Percentiles rank a stretch among this genome's conserved stretches.
These are phyloP conservation scores for Cyrtonyx montezumae DNA, from an alignment of 2,113 vertebrate species.

Conservation along the genomic window DNA sequence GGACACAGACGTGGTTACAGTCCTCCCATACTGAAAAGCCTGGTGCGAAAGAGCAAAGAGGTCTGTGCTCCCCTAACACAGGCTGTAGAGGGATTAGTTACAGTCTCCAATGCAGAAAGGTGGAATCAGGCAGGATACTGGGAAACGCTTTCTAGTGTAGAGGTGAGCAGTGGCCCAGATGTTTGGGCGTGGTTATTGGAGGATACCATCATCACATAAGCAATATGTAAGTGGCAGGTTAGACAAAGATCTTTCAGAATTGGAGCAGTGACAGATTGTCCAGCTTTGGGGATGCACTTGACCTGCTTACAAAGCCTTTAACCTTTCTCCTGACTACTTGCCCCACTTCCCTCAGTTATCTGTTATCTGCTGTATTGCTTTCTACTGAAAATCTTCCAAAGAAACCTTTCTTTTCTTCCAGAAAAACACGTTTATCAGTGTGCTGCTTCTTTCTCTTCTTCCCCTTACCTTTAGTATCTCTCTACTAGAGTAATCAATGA, in stretches of 20 bases:
- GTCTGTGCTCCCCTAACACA: neutral
- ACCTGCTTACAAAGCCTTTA: neutral
- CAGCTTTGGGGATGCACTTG: neutral
- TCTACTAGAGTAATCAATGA: neutral
- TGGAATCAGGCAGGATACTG: neutral
- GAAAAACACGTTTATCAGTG: neutral
- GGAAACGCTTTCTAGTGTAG: neutral
- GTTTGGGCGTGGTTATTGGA: neutral
- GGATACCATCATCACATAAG: neutral
- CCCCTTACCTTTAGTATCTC: neutral
- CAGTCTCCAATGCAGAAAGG: neutral
- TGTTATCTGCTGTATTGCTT: neutral
- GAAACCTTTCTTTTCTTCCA: neutral
- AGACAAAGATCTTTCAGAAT: neutral
- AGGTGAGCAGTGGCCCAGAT: neutral
- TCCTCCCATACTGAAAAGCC: neutral
- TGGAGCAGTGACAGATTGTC: neutral
- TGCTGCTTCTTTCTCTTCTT: neutral
- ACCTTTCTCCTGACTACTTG: neutral
- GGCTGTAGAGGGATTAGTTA: neutral
- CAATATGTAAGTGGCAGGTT: neutral
- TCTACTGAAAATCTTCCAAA: neutral
- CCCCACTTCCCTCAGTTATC: neutral
- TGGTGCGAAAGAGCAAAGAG: neutral
- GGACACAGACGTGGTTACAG: fast-evolving